phyloP scores from a whole-genome alignment of 2,797 vertebrate genomes.

The Falco naumanni region DNA sequence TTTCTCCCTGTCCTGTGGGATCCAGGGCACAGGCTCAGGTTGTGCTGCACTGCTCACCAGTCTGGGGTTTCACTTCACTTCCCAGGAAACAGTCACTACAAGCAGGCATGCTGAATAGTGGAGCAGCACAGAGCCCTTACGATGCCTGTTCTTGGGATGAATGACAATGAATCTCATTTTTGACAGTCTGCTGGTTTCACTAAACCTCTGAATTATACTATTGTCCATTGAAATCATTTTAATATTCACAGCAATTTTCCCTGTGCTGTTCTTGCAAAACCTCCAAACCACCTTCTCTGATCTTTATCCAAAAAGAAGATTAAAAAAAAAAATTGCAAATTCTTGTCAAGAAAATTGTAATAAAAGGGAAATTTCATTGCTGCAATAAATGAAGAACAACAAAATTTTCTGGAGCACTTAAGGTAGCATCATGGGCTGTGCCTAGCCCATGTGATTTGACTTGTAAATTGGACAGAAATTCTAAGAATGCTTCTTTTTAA shows the following conservation, averaged over 20 bases:
- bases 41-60: neutral
- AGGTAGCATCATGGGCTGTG: conserved; percentile 5
- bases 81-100: neutral
- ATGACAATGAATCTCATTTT: conserved; percentile 54
- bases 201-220: conserved; percentile 53
- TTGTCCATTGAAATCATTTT: conserved; percentile 44
- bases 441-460: conserved; percentile 38
- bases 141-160: neutral
- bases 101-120: neutral
- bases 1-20: conserved; percentile 25
- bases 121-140: neutral
- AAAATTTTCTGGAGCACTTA: conserved; percentile 27
- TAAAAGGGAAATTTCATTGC: neutral
- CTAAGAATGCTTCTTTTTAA: conserved; percentile 20
- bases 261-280: conserved; percentile 38
- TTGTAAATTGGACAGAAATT: conserved; percentile 55
- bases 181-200: conserved; percentile 57
- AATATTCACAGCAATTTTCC: conserved; percentile 49
- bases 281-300: conserved; percentile 26
- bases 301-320: conserved; percentile 44
- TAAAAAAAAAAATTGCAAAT: conserved; percentile 14
- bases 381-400: conserved; percentile 3
- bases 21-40: neutral
- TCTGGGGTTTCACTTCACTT: neutral
- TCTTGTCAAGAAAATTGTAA: conserved; percentile 8